Evolutionary conservation across 2,797 vertebrate genomes (phyloP).

Genomic region (Protonibea diacanthus): DNA sequence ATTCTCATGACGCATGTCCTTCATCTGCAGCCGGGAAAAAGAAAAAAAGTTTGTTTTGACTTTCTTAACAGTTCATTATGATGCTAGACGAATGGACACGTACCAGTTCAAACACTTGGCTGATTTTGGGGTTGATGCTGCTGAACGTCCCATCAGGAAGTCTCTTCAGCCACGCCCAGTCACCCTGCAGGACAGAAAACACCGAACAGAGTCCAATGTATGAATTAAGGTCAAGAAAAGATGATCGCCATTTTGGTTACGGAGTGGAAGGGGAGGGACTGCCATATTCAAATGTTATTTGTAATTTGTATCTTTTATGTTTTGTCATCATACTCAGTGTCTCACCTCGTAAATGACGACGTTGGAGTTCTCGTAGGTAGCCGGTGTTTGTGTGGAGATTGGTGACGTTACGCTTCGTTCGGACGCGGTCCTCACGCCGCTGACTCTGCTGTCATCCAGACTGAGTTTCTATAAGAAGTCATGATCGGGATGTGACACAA

Average conservation of each 20-base stretch:
- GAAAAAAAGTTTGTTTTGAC: too few relatives aligned
- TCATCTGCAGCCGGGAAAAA: constrained; percentile 86
- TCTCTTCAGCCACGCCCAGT: constrained; percentile 89
- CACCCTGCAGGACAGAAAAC: constrained; percentile 77
- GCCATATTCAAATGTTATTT: too few relatives aligned
- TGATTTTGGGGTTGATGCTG: constrained; percentile 84
- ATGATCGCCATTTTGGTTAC: too few relatives aligned
- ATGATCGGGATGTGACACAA: background rate
- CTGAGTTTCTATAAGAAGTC: constrained; percentile 81
- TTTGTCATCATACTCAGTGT: background rate
- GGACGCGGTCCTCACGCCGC: constrained; percentile 69
- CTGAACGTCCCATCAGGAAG: constrained; percentile 83
- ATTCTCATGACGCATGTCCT: constrained; percentile 92
- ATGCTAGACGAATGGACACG: background rate
- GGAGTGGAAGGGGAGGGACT: background rate
- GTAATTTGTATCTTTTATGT: too few relatives aligned
- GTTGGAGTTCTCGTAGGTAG: constrained; percentile 88
- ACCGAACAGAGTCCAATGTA: background rate
- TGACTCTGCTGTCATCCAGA: constrained; percentile 78
- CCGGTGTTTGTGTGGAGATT: constrained; percentile 77
- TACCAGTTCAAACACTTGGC: constrained; percentile 85
- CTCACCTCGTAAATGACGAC: constrained; percentile 85
- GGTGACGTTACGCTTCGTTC: constrained; percentile 66
- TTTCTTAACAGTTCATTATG: too few relatives aligned
- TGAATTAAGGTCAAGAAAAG: too few relatives aligned